Evolutionary conservation across 2,888 invertebrate species (phyloP), one percentile per base, ranked within the genome.

Genomic region (Campoplex capitator): DNA sequence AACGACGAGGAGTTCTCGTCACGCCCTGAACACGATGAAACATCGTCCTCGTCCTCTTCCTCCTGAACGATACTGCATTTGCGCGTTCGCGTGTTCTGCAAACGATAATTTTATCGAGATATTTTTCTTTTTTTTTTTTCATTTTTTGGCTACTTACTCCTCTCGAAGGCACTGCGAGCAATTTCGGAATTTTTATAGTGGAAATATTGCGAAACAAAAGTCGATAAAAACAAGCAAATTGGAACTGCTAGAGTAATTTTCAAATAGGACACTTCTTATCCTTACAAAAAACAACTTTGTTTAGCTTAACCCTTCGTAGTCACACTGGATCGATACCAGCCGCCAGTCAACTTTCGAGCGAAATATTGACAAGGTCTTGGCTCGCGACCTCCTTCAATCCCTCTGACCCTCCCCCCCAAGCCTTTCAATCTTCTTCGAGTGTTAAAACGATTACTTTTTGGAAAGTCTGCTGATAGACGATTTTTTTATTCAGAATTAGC

Each of bases 11-110:
- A 92, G 83, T 93, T 93, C 90, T 96, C 96, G 91, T 96, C 96
- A 13, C 96, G 95, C 32, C 96, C 96, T 9, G 96, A 95, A 89
- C 95, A 95, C 88, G 96, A 93, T 65, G 95, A 94, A 88, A 95
- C 95, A 90, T 97, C 98, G 92, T 98, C 98, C 92, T 98, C 97
- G 92, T 98, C 98, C 91, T 98, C 98, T 93, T 99, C 99, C 93
- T 98, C 98, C 91, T 98, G 97, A 35, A 98, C 98, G 91, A 98
- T 98, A 92, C 98, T 98, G 95, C 98, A 98, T 93, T 98, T 98
- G 76, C 98, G 96, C 38, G 96, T 96, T 76, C 98, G 96, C 95
- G 96, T 94, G 83, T 94, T 94, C 94, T 94, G 89, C 65, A 91
- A 92, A 79, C 51, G 88, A 89, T 74, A 89, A 83, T 73, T 68